phyloP scores from a whole-genome alignment of 1,140 invertebrate species.

The Drosophila aff. region DNA sequence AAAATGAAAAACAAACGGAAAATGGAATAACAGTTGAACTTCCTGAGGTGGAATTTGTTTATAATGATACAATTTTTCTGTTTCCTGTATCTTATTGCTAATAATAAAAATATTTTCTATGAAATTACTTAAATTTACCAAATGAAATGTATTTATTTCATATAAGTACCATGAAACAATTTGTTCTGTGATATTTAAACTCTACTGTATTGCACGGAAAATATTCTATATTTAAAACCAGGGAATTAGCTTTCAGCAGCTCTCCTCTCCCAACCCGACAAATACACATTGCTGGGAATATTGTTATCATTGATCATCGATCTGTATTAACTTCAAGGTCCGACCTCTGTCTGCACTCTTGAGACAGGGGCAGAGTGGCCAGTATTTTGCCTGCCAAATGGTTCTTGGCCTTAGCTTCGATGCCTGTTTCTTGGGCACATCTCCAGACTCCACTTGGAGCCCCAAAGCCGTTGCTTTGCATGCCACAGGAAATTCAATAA shows the following conservation, averaged over 20 bases:
- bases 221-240: not conserved
- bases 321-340: conserved; percentile 9
- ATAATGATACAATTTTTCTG: not conserved
- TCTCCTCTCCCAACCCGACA: not conserved
- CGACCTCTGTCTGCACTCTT: conserved; percentile 1
- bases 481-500: conserved; percentile 35
- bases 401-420: not conserved
- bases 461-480: conserved; percentile 35
- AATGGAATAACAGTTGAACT: not conserved
- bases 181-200: not conserved
- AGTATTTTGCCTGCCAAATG: not conserved
- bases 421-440: not conserved
- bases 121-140: no score
- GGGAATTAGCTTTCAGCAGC: conserved; percentile 3
- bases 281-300: not conserved
- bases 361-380: not conserved
- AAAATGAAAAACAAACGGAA: conserved; percentile 1
- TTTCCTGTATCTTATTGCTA: not conserved
- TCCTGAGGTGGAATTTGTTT: conserved; percentile 4
- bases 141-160: not conserved
- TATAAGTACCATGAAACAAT: not conserved
- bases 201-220: not conserved
- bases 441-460: not conserved
- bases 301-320: conserved; percentile 3
- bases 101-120: not conserved